Percentiles rank a stretch among this genome's conserved stretches.
phyloP scores from a whole-genome alignment of 2,797 vertebrate species.

The Chanos chanos region DNA sequence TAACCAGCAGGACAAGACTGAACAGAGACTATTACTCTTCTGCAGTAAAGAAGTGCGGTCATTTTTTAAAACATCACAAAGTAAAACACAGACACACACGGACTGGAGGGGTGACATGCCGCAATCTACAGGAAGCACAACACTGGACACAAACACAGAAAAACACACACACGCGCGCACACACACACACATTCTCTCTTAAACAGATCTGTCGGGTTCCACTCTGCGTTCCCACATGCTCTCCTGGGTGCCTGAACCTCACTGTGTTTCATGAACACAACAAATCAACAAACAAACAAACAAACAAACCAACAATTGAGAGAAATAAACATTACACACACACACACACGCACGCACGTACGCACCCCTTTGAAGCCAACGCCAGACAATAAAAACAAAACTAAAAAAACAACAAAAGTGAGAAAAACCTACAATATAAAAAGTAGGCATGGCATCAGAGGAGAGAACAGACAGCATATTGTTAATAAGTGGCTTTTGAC shows the following conservation, averaged over 20 bases:
- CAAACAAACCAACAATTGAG: conserved; percentile 51
- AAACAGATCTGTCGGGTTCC: conserved; percentile 59
- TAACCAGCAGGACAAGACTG: too few species aligned
- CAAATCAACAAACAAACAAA: conserved; percentile 60
- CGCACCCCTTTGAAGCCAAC: conserved; percentile 67
- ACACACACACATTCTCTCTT: conserved; percentile 4
- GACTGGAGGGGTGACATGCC: too few species aligned
- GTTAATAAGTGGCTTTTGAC: conserved; percentile 74
- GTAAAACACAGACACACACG: too few species aligned
- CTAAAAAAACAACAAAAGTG: conserved; percentile 45
- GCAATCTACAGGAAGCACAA: too few species aligned
- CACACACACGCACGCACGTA: too few species aligned
- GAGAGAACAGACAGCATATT: conserved; percentile 72
- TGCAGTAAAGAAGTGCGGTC: too few species aligned
- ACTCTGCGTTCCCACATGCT: conserved; percentile 75
- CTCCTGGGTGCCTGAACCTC: conserved; percentile 78
- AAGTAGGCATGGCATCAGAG: conserved; percentile 61
- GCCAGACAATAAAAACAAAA: conserved; percentile 58
- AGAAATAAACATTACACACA: conserved; percentile 53
- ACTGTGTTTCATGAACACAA: conserved; percentile 67
- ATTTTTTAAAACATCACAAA: too few species aligned
- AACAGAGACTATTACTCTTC: too few species aligned
- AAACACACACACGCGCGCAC: conserved; percentile 41
- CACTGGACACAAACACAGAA: neutral
- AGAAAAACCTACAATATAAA: conserved; percentile 67